phyloP scores from a whole-genome alignment of 2,113 vertebrate genomes.

The Ptilorrhoa leucosticta region DNA sequence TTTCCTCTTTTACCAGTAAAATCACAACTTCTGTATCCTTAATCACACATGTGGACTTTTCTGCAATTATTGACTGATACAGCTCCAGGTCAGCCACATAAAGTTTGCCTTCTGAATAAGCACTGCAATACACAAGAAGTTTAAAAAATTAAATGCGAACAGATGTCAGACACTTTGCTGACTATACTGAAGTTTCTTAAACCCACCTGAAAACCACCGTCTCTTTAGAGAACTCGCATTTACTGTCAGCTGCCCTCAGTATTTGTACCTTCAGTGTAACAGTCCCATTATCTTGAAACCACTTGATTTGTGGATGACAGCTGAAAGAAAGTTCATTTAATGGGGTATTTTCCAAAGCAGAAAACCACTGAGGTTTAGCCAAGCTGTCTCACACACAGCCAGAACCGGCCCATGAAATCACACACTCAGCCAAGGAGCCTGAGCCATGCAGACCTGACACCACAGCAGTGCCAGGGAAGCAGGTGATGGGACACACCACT shows the following conservation, averaged over 20 bases:
- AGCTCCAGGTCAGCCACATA: constrained; percentile 74
- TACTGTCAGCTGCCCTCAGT: constrained; percentile 16
- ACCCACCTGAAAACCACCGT: constrained; percentile 76
- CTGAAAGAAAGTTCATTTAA: constrained; percentile 33
- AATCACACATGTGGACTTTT: constrained; percentile 48
- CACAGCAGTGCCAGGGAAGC: background rate
- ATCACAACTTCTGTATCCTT: constrained; percentile 57
- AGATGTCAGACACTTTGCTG: background rate
- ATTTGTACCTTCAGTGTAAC: constrained; percentile 66
- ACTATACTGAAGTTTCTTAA: background rate
- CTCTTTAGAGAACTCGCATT: constrained; percentile 63
- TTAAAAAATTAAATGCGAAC: background rate
- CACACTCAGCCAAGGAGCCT: background rate
- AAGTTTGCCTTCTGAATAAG: constrained; percentile 64
- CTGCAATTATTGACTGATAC: constrained; percentile 38
- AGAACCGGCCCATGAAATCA: background rate
- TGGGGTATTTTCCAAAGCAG: background rate
- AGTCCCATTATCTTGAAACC: constrained; percentile 72
- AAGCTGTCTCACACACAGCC: background rate
- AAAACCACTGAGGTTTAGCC: background rate
- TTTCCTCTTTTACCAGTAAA: constrained; percentile 59
- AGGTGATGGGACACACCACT: background rate
- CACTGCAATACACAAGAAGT: constrained; percentile 39
- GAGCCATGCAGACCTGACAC: background rate
- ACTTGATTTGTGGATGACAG: constrained; percentile 72